phyloP scores from a whole-genome alignment of 2,888 invertebrate species.

The Cactoblastis cactorum region DNA sequence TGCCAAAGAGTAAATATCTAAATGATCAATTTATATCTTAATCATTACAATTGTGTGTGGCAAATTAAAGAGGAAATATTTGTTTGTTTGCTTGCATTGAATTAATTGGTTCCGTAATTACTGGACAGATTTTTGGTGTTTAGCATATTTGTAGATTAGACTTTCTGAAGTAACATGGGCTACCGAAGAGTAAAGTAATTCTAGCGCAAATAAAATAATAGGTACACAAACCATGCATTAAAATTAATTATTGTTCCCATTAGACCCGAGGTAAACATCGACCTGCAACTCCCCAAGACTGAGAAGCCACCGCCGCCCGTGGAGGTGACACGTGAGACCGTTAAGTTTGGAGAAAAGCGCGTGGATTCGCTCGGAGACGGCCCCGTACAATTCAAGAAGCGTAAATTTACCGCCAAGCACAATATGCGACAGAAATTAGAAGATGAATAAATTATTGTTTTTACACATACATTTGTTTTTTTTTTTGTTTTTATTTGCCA shows the following conservation, averaged over 20 bases:
- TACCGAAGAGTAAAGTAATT: too few species aligned
- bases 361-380: constrained; percentile 75
- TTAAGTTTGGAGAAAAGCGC: constrained; percentile 81
- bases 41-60: too few species aligned
- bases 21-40: too few species aligned
- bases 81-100: too few species aligned
- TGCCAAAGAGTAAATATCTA: constrained; percentile 76
- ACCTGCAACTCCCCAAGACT: constrained; percentile 85
- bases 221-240: background rate
- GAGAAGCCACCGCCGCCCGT: constrained; percentile 65
- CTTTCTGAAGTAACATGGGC: too few species aligned
- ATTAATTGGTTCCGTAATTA: too few species aligned
- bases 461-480: background rate
- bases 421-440: constrained; percentile 83
- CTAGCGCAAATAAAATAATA: background rate
- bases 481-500: too few species aligned
- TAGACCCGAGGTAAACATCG: constrained; percentile 77
- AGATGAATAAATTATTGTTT: constrained; percentile 73
- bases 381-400: constrained; percentile 83
- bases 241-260: constrained; percentile 22
- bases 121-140: too few species aligned
- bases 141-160: too few species aligned
- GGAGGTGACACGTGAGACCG: constrained; percentile 62
- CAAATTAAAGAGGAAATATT: too few species aligned
- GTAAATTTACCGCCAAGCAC: constrained; percentile 81